Evolutionary conservation across 2,888 invertebrate species (phyloP), one percentile per base, ranked within the genome.

Genomic region (Cistogaster globosa): DNA sequence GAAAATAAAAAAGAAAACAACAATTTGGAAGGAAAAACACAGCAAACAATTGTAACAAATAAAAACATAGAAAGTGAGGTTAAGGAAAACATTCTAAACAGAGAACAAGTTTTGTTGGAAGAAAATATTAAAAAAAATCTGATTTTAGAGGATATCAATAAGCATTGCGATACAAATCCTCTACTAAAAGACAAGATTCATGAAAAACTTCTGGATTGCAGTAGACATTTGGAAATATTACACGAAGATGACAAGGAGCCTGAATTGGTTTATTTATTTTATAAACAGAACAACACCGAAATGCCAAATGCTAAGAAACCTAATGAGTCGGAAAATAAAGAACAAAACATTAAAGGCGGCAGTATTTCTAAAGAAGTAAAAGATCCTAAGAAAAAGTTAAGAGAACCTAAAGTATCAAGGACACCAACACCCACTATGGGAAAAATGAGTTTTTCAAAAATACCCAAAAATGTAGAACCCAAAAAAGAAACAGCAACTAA

Each of bases 221-320:
- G 18, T 16, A 18, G 2, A 20, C 18, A 53, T 36, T 67, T 22
- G 3, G 14, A 9, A 53, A n/a, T 9, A 0, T 3, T n/a, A 57
- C 9, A 4, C 9, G 22, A 57, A 26, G 26, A 22, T 9, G 12
- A 7, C 11, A 60, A 60, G 11, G 36, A 36, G 0, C 3, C 58
- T 16, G 58, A 36, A 26, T 26, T n/a, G 16, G 32, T 58, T 58
- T 7, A 32, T 58, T 32, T 32, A 16, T 32, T n/a, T 60, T 60
- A 6, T n/a, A 48, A 48, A 14, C 45, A 14, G 5, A 57, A 26
- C 5, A 57, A 57, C 14, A 26, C n/a, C 3, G n/a, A 36, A 32
- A 42, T 9, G 26, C n/a, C 26, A 51, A 77, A 68, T 77, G 20
- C 18, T 26, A 53, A 68, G 9, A 60, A 20, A 9, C 20, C 4